Evolutionary conservation across 2,888 invertebrate genomes (phyloP), one percentile per base, ranked within the genome.

Genomic region (Lasioglossum figueresi): DNA sequence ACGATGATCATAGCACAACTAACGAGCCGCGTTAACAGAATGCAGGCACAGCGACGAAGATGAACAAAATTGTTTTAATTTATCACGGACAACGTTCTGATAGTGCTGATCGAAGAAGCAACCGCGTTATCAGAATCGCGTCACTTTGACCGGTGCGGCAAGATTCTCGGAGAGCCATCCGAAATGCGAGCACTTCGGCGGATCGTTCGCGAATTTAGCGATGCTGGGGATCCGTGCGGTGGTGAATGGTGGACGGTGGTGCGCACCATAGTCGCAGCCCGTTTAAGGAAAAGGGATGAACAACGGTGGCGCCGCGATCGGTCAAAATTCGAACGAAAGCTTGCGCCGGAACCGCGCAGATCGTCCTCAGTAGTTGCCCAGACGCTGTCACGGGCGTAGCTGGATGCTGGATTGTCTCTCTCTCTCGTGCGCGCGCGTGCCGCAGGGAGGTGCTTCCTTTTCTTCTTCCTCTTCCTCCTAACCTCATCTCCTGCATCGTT

Each of bases 311-410:
- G 94, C 93, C 83, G 81, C 91, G 79, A 6, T 71, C 92, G 94
- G 93, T 80, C 90, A 92, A 93, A 94, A 93, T 88, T 84, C 83
- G 90, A 93, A 93, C 91, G 92, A 93, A 92, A 93, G 94, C 92
- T 93, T 93, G 93, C 93, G 93, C 93, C 92, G 93, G 93, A 93
- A 91, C 91, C 92, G 89, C 89, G 90, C 88, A 90, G 92, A 91
- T 92, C 89, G 86, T 88, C 90, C 91, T 92, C 93, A 93, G 93
- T 93, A 93, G 93, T 93, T 92, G 93, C 93, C 93, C 94, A 92
- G 93, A 94, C 94, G 94, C 93, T 93, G 94, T 93, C 92, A 93
- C 94, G 94, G 94, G 94, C 93, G 94, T 94, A 94, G 91, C 93
- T 92, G 93, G 93, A 94, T 94, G 93, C 93, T 93, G 93, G 91